A percentile compares a stretch with the other conserved stretches of the same genome.
Evolutionary conservation across 2,113 vertebrate genomes (phyloP).

Genomic region (Alligator sinensis): DNA sequence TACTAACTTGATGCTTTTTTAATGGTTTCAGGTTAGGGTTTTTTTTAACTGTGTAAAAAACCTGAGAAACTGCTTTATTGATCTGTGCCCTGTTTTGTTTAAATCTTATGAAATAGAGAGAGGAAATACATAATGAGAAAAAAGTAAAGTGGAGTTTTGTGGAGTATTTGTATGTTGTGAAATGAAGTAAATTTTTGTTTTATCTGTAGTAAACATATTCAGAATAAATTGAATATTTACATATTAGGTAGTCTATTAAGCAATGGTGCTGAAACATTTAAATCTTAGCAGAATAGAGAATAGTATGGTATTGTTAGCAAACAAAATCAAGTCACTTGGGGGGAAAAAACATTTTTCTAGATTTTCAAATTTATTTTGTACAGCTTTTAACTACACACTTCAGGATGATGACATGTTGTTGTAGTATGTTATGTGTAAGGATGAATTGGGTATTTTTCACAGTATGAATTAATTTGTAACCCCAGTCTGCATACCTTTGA

Average conservation of each 20-base stretch:
- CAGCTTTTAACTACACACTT: neutral
- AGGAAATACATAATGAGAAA: neutral
- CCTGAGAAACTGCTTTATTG: neutral
- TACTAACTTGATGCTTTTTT: neutral
- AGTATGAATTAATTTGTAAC: neutral
- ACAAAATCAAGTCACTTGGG: neutral
- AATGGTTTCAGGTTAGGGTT: accelerated
- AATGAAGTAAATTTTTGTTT: neutral
- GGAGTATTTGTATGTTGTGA: neutral
- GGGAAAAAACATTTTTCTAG: neutral
- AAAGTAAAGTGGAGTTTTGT: neutral
- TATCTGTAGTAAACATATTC: neutral
- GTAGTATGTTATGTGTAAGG: neutral
- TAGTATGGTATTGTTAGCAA: neutral
- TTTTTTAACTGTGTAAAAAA: neutral
- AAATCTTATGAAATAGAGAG: neutral
- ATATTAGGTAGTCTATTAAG: neutral
- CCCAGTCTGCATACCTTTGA: neutral
- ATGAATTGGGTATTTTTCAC: neutral
- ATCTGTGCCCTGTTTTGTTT: neutral
- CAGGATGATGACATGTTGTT: neutral
- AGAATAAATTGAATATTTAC: neutral
- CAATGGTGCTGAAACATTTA: neutral
- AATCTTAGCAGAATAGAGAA: neutral
- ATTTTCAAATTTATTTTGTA: neutral